phyloP scores from a whole-genome alignment of 2,113 vertebrate species.

The Phodopus roborovskii region DNA sequence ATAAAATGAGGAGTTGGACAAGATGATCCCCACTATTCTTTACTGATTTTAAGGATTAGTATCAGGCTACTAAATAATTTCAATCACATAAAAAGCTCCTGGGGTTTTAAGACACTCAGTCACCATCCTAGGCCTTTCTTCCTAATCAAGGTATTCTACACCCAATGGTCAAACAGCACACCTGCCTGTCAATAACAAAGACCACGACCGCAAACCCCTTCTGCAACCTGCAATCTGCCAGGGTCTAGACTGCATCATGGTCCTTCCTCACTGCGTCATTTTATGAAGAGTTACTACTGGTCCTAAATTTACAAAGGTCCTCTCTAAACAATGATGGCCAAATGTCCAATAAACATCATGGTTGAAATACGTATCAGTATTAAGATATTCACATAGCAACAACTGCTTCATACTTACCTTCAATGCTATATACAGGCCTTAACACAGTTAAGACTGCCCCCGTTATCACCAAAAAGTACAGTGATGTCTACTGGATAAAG shows the following conservation, averaged over 20 bases:
- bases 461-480: constrained; percentile 82
- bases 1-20: constrained; percentile 75
- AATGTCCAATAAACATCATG: constrained; percentile 28
- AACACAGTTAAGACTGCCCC: constrained; percentile 82
- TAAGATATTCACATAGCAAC: constrained; percentile 77
- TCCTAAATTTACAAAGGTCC: constrained; percentile 53
- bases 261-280: constrained; percentile 20
- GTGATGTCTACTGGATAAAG: constrained; percentile 82
- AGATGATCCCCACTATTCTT: constrained; percentile 70
- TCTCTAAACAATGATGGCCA: constrained; percentile 39
- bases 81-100: constrained; percentile 39
- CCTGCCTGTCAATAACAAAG: constrained; percentile 12
- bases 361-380: constrained; percentile 72
- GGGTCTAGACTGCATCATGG: constrained; percentile 36
- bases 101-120: constrained; percentile 52
- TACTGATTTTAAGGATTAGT: constrained; percentile 43
- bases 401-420: constrained; percentile 82
- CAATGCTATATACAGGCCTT: constrained; percentile 80
- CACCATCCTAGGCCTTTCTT: constrained; percentile 42
- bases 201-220: constrained; percentile 37
- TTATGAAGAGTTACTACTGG: constrained; percentile 51
- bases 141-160: constrained; percentile 45
- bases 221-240: constrained; percentile 49
- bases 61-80: constrained; percentile 49
- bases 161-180: not conserved